Evolutionary conservation across 2,113 vertebrate species (phyloP), one percentile per base, ranked within the genome.

Genomic region (Forbesichthys agassizii): DNA sequence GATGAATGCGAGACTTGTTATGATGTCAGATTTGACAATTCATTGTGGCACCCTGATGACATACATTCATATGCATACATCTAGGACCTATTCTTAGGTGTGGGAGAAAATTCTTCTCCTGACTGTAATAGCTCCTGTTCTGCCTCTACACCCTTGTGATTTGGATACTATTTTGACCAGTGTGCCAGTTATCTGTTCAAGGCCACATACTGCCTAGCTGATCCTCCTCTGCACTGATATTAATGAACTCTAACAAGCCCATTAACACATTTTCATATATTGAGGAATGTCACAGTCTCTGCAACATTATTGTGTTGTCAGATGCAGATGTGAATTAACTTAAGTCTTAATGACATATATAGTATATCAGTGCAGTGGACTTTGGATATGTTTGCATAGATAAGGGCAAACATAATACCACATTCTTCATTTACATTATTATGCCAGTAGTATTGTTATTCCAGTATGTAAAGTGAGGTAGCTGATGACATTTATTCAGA

Each of bases 131-230:
- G 69, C 84, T 78, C 66, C 62, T 48, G 73, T 74, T 87, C 81
- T 71, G 64, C 79, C 81, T 64, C 74, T 68, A 88, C 80, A 87
- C 89, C 87, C 90, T 80, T 66, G 87, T 88, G 86, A 83, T 87
- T 91, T 91, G 69, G 77, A 85, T 73, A 84, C 90, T 91, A 89
- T 92, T 91, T 91, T 88, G 84, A 90, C 88, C 80, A 79, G 74
- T 88, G 89, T 86, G 80, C 88, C 84, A 87, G 72, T 88, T 91
- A 85, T 83, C 81, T 77, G 74, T 81, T 88, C 74, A 82, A 83
- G 79, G 79, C 84, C 83, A 71, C 52, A 42, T 3, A 27, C 59
- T 73, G 64, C 64, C 58, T 69, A 68, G 56, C 60, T 74, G 46
- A 27, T 61, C 67, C 67, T 75, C 61, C 42, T 68, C 49, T 64